These are phyloP conservation scores for Vireo altiloquus DNA, from an alignment of 2,113 vertebrate species.

Conservation along the genomic window DNA sequence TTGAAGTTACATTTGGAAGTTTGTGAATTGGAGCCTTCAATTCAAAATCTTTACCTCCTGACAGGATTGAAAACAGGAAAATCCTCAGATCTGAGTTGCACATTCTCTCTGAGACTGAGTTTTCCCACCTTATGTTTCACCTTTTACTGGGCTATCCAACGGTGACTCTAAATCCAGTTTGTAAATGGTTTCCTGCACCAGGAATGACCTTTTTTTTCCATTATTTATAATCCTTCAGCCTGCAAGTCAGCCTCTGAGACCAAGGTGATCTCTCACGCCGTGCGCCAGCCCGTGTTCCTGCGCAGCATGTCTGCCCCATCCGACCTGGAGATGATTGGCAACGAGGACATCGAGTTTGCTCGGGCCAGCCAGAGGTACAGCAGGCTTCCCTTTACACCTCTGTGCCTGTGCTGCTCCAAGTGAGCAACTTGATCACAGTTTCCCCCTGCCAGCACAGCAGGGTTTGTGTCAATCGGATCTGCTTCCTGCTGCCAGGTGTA, in stretches of 20 bases:
- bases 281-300: slow-evolving; percentile 93
- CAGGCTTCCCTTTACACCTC: accelerated
- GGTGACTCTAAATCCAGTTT: neutral
- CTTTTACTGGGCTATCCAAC: neutral
- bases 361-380: slow-evolving; percentile 85
- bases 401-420: neutral
- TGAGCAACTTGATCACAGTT: no score
- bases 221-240: slow-evolving; percentile 61
- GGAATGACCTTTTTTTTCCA: neutral
- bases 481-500: neutral
- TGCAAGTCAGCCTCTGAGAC: slow-evolving; percentile 92
- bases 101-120: accelerated
- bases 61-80: slow-evolving; percentile 75
- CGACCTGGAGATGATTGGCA: slow-evolving; percentile 97
- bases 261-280: slow-evolving; percentile 83
- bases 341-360: slow-evolving; percentile 92
- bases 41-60: neutral
- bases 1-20: neutral
- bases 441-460: neutral
- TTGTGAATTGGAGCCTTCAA: neutral
- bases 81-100: neutral
- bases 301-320: slow-evolving; percentile 98
- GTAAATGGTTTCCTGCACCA: neutral
- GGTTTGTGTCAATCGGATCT: accelerated
- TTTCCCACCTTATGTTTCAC: neutral